phyloP scores from a whole-genome alignment of 2,113 vertebrate genomes.

The Corythaeola cristata region DNA sequence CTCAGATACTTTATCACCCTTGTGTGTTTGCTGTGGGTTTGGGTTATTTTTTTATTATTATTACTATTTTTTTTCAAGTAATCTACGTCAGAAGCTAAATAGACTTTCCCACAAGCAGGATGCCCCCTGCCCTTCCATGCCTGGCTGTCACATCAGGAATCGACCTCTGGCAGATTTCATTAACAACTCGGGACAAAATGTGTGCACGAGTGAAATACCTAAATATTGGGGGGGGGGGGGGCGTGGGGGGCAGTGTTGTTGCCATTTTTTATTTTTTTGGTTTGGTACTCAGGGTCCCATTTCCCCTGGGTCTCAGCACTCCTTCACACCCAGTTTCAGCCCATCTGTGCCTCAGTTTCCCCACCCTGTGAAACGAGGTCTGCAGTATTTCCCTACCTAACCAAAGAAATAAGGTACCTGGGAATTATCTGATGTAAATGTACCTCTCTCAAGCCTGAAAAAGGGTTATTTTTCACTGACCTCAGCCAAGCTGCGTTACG shows the following conservation, averaged over 20 bases:
- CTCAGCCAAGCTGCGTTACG: neutral
- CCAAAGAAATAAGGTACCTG: neutral
- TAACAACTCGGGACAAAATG: too few relatives aligned
- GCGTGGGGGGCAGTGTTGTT: too few relatives aligned
- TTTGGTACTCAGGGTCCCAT: too few relatives aligned
- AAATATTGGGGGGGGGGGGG: too few relatives aligned
- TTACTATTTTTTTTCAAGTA: neutral
- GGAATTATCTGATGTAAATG: neutral
- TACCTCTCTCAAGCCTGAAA: neutral
- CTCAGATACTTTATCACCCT: constrained; percentile 67
- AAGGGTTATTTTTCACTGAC: neutral
- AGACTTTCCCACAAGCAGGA: constrained; percentile 44
- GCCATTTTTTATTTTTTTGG: too few relatives aligned
- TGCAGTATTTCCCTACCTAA: neutral
- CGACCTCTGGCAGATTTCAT: too few relatives aligned
- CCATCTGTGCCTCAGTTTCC: neutral
- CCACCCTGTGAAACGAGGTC: neutral
- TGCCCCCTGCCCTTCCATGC: neutral
- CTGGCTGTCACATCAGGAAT: neutral
- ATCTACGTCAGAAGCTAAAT: constrained; percentile 20
- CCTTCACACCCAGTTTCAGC: neutral
- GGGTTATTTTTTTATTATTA: too few relatives aligned
- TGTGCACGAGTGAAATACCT: too few relatives aligned
- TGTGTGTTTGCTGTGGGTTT: neutral
- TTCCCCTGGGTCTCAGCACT: neutral